These are phyloP conservation scores for Desmodus rotundus DNA, from an alignment of 2,113 vertebrate genomes.

Conservation along the genomic window DNA sequence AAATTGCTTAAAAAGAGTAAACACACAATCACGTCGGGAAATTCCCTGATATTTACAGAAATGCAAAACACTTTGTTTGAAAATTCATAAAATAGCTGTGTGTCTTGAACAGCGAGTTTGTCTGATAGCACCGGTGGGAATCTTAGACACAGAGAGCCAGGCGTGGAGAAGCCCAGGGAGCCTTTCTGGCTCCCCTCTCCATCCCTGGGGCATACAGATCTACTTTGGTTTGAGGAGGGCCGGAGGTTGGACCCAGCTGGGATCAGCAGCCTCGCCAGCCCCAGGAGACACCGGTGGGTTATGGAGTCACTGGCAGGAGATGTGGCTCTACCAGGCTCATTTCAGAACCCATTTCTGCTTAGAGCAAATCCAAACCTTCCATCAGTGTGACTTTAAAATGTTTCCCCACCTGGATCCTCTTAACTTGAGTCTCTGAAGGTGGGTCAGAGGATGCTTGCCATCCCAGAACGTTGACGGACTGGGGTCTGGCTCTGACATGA, in stretches of 20 bases:
- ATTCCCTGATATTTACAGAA: slow-evolving; percentile 74
- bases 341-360: neutral
- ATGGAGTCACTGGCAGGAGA: neutral
- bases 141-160: neutral
- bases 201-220: neutral
- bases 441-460: too few species aligned
- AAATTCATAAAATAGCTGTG: slow-evolving; percentile 51
- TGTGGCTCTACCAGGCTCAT: neutral
- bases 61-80: slow-evolving; percentile 10
- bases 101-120: slow-evolving; percentile 56
- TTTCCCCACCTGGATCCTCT: neutral
- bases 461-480: neutral
- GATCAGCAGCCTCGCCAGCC: neutral
- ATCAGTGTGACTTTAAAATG: neutral
- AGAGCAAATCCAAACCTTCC: neutral
- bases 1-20: slow-evolving; percentile 34
- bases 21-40: neutral
- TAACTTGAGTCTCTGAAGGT: neutral
- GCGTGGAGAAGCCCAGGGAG: neutral
- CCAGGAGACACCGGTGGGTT: neutral
- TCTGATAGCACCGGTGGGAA: slow-evolving; percentile 58
- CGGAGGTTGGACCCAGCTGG: neutral
- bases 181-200: neutral
- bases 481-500: neutral
- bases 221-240: neutral